phyloP scores from a whole-genome alignment of 2,797 vertebrate genomes.

The Acanthopagrus latus region DNA sequence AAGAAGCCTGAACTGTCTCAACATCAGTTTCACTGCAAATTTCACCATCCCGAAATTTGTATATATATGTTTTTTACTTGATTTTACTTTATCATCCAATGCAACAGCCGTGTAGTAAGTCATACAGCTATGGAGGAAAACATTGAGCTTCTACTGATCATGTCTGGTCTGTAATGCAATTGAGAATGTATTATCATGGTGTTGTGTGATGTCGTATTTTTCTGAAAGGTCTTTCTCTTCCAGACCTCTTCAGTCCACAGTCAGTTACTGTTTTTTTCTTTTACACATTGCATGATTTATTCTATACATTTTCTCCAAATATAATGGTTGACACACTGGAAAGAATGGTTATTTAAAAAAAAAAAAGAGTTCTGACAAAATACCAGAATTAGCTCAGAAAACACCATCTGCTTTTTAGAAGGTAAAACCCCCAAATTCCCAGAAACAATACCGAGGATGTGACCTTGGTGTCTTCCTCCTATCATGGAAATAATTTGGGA shows the following conservation, averaged over 20 bases:
- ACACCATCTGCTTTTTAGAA: background rate
- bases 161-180: background rate
- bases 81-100: too few relatives aligned
- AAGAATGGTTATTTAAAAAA: background rate
- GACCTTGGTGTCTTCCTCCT: background rate
- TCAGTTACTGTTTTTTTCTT: background rate
- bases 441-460: accelerated
- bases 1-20: background rate
- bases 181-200: background rate
- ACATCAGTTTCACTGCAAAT: background rate
- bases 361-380: background rate
- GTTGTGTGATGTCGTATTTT: too few relatives aligned
- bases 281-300: background rate
- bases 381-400: background rate
- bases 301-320: background rate
- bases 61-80: background rate
- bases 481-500: background rate
- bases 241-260: background rate
- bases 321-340: too few relatives aligned
- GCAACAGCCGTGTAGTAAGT: background rate
- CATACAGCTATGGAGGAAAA: background rate
- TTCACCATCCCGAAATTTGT: background rate
- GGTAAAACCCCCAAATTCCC: background rate
- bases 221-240: background rate
- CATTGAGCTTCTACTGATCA: too few relatives aligned